phyloP scores from a whole-genome alignment of 2,113 vertebrate genomes.

The Dipodomys merriami region DNA sequence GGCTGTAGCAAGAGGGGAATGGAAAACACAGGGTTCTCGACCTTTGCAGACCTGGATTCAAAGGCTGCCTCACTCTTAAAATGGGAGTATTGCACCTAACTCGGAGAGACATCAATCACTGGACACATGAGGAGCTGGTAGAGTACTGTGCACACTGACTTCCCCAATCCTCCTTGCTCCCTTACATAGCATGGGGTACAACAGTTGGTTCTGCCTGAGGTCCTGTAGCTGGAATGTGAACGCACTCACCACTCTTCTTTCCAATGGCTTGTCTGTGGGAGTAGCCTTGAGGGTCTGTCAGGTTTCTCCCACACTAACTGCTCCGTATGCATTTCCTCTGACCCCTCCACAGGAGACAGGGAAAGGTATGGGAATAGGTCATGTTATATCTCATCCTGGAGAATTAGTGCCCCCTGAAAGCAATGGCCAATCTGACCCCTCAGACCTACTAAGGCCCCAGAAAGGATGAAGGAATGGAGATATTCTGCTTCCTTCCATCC shows the following conservation, averaged over 20 bases:
- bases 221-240: conserved; percentile 24
- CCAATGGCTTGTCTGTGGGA: not conserved
- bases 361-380: not conserved
- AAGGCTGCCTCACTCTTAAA: not conserved
- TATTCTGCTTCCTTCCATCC: not conserved
- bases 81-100: not conserved
- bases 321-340: not conserved
- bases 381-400: not conserved
- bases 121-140: not conserved
- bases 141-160: not conserved
- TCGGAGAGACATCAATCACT: not conserved
- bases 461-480: not conserved
- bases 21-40: not conserved
- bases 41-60: not conserved
- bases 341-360: not conserved
- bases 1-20: not conserved
- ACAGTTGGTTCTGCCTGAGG: not conserved
- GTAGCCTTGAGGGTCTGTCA: not conserved
- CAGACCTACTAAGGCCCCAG: not conserved
- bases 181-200: not conserved
- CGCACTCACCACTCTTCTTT: not conserved
- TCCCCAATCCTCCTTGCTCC: not conserved
- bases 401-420: not conserved
- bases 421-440: not conserved
- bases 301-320: not conserved